Evolutionary conservation across 2,888 invertebrate genomes (phyloP).

Genomic region (Dromius quadrimaculatus): DNA sequence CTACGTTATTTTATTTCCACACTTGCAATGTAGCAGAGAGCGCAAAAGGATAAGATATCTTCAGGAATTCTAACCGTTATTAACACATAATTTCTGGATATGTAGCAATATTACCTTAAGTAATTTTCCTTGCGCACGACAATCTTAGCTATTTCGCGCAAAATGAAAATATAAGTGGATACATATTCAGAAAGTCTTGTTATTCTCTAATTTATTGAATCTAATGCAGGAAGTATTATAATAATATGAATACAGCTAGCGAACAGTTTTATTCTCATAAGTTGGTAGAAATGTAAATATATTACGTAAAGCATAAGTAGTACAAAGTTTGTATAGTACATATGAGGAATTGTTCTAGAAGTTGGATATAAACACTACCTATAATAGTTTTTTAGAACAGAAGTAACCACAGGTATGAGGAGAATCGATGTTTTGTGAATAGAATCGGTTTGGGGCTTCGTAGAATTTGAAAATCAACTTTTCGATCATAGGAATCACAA

Average conservation of each 20-base stretch:
- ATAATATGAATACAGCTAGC: neutral
- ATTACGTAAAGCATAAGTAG: too few relatives aligned
- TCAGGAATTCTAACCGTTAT: slow-evolving; percentile 36
- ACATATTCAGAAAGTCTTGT: slow-evolving; percentile 28
- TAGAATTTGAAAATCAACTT: slow-evolving; percentile 50
- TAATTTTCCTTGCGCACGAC: slow-evolving; percentile 11
- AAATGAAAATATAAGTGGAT: slow-evolving; percentile 34
- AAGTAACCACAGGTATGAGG: too few relatives aligned
- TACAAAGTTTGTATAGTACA: too few relatives aligned
- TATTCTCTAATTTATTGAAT: slow-evolving; percentile 32
- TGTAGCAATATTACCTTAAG: slow-evolving; percentile 34
- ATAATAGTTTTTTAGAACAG: too few relatives aligned
- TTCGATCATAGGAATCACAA: slow-evolving; percentile 50
- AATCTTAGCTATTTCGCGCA: slow-evolving; percentile 11
- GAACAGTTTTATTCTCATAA: too few relatives aligned
- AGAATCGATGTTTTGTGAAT: too few relatives aligned
- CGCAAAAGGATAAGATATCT: slow-evolving; percentile 8
- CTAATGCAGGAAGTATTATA: slow-evolving; percentile 4
- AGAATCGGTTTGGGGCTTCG: too few relatives aligned
- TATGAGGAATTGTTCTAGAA: too few relatives aligned
- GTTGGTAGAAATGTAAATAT: too few relatives aligned
- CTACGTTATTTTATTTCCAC: neutral
- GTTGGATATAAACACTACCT: too few relatives aligned
- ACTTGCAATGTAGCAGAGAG: slow-evolving; percentile 6
- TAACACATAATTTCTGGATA: slow-evolving; percentile 34